These are phyloP conservation scores for Cyphomyrus discorhynchus DNA, from an alignment of 2,113 vertebrate species.

Conservation along the genomic window DNA sequence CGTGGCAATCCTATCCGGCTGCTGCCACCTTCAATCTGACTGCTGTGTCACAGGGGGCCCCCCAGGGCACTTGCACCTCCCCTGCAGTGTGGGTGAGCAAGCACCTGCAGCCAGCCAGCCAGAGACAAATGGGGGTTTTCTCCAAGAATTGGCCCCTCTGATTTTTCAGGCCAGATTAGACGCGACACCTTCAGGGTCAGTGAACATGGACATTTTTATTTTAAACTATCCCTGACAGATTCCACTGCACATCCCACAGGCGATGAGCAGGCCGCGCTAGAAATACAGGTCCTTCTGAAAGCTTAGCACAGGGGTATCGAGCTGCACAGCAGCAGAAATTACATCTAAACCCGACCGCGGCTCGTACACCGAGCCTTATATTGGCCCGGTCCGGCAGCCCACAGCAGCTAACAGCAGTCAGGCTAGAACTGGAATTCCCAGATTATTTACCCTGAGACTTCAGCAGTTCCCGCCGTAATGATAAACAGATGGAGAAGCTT, in stretches of 20 bases:
- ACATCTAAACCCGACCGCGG: background rate
- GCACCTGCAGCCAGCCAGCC: background rate
- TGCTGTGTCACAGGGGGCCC: background rate
- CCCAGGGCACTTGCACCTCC: background rate
- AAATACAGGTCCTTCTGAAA: background rate
- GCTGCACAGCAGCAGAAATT: background rate
- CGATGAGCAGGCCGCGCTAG: too few relatives aligned
- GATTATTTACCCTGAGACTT: conserved; percentile 2
- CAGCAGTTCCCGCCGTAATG: background rate
- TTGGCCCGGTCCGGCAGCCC: background rate
- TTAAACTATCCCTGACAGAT: background rate
- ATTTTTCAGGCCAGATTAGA: background rate
- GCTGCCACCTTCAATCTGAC: background rate
- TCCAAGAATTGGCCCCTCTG: background rate
- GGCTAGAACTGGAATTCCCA: background rate
- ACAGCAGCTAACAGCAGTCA: background rate
- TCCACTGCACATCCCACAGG: background rate
- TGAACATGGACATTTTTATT: background rate
- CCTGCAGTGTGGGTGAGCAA: background rate
- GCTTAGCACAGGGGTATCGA: background rate
- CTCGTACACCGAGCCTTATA: background rate
- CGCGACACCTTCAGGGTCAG: background rate
- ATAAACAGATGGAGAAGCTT: background rate
- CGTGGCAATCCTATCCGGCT: background rate
- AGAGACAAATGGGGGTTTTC: background rate